Evolutionary conservation across 1,140 invertebrate species (phyloP).

Genomic region (Drosophila nikananu): DNA sequence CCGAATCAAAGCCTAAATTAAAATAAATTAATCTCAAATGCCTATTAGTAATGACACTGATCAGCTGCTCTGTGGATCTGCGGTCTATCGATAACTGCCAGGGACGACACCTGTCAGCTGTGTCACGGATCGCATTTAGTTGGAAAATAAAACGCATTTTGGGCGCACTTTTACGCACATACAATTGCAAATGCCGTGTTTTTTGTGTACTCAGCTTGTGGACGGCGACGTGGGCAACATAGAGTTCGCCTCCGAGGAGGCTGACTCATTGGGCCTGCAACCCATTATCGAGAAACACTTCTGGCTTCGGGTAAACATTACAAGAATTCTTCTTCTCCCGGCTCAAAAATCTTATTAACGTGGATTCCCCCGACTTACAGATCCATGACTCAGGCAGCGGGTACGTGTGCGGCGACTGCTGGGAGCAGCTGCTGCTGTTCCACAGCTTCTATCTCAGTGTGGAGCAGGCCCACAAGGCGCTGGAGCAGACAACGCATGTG

Average conservation of each 20-base stretch:
- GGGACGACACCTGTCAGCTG: conserved; percentile 20
- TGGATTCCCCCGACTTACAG: conserved; percentile 17
- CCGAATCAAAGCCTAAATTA: conserved; percentile 62
- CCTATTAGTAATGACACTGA: conserved; percentile 8
- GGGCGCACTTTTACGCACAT: background rate
- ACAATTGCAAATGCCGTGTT: conserved; percentile 36
- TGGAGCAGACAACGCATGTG: background rate
- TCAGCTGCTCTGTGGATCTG: conserved; percentile 10
- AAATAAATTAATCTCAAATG: conserved; percentile 55
- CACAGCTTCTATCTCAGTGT: conserved; percentile 66
- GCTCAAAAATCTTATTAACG: background rate
- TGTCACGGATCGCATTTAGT: background rate
- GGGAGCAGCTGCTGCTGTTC: conserved; percentile 63
- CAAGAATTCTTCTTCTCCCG: background rate
- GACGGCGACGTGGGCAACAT: conserved; percentile 47
- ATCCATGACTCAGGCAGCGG: conserved; percentile 22
- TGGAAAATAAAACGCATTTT: conserved; percentile 24
- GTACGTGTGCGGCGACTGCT: conserved; percentile 59
- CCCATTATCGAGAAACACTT: conserved; percentile 69
- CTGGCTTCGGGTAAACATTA: conserved; percentile 59
- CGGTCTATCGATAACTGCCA: conserved; percentile 15
- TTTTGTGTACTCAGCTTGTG: conserved; percentile 50
- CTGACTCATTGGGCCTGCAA: conserved; percentile 41
- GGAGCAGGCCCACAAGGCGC: conserved; percentile 53
- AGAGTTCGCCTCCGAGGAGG: conserved; percentile 51